Conservation (phyloP, 2,113 vertebrate species). For the Limnothrissa miodon region DNA sequence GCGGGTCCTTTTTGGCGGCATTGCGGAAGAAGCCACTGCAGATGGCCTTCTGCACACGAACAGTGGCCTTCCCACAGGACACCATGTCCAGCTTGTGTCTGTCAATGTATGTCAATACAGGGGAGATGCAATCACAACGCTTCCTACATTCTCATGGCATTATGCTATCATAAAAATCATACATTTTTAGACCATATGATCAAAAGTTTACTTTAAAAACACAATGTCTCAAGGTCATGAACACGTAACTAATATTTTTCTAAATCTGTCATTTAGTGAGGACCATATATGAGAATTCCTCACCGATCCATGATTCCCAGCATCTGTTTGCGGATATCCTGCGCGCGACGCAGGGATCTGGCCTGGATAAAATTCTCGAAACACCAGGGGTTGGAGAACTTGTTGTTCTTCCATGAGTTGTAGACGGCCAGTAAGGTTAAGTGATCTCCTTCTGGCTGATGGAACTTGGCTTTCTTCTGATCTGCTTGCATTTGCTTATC, state of each 20-base stretch:
- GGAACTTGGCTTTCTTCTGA: constrained; percentile 99
- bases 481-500: constrained; percentile 97
- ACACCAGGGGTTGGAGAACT: constrained; percentile 98
- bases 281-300: constrained; percentile 21
- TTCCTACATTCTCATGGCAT: neutral
- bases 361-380: constrained; percentile 99
- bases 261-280: neutral
- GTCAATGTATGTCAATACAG: neutral
- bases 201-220: neutral
- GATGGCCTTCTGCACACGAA: constrained; percentile 96
- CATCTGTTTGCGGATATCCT: constrained; percentile 99
- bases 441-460: constrained; percentile 96
- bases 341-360: constrained; percentile 87
- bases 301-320: constrained; percentile 98
- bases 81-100: constrained; percentile 98
- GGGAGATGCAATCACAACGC: neutral
- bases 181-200: neutral
- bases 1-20: constrained; percentile 96
- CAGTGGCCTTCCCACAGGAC: constrained; percentile 94
- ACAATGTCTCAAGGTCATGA: neutral
- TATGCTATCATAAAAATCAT: too few species aligned
- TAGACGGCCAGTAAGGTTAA: constrained; percentile 97
- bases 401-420: constrained; percentile 99
- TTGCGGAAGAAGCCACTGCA: constrained; percentile 98
- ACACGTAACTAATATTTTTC: neutral